Evolutionary conservation across 2,113 vertebrate genomes (phyloP).

Genomic region (Amphiprion percula): DNA sequence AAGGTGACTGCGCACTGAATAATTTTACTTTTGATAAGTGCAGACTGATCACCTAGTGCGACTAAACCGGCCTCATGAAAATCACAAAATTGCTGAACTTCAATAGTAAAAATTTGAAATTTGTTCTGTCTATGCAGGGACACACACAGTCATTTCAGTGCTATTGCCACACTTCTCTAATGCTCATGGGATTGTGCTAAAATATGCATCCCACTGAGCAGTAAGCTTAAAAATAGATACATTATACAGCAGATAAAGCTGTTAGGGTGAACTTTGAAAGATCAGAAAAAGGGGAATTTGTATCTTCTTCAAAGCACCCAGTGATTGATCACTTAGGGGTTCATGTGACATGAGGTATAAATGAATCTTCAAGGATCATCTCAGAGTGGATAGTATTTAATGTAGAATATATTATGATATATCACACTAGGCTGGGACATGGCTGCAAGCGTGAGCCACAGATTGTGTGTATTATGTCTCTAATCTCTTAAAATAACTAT

Average conservation of each 20-base stretch:
- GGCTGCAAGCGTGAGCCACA: background rate
- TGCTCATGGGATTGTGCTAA: slow-evolving; percentile 46
- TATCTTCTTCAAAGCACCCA: slow-evolving; percentile 22
- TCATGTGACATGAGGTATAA: slow-evolving; percentile 17
- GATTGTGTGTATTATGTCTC: background rate
- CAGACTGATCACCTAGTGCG: background rate
- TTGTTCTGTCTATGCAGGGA: slow-evolving; percentile 17
- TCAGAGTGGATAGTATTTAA: slow-evolving; percentile 2
- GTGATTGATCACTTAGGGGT: slow-evolving; percentile 47
- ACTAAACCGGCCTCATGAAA: background rate
- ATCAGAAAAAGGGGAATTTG: slow-evolving; percentile 31
- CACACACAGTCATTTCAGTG: slow-evolving; percentile 18
- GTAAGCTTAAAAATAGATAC: slow-evolving; percentile 54
- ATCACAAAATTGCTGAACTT: slow-evolving; percentile 8
- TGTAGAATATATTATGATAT: background rate
- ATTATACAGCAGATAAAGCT: slow-evolving; percentile 31
- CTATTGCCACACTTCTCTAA: slow-evolving; percentile 31
- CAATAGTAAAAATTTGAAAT: background rate
- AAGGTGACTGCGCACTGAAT: slow-evolving; percentile 9
- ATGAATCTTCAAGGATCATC: slow-evolving; percentile 1
- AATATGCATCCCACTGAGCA: slow-evolving; percentile 46
- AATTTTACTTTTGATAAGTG: slow-evolving; percentile 21
- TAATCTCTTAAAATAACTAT: slow-evolving; percentile 21
- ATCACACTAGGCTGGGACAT: background rate
- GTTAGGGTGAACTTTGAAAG: slow-evolving; percentile 41